Base-by-base conservation (phyloP, 1,140 invertebrate genomes). In the Schmidtea mediterranea region DNA sequence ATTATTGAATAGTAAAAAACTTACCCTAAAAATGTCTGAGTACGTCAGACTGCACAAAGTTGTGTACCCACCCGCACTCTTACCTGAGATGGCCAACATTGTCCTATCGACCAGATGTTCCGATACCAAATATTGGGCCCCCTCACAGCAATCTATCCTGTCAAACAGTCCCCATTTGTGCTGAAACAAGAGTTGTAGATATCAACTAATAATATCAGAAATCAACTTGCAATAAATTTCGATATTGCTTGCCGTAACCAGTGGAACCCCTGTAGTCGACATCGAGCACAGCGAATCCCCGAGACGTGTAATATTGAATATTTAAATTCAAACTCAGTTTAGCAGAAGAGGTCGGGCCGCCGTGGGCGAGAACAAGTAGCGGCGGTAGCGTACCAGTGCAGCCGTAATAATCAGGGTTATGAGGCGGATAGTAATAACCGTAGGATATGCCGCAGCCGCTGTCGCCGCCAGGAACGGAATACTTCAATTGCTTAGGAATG, bases 221-320 rank as follows among this genome's bases (percentile, higher is more conserved):
- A n/a, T 57, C 53, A 36, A 49, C 46, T n/a, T 53, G 47, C 1
- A 64, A 56, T 39, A 53, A 53, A 39, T 62, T 53, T 26, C 62
- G 56, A 53, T 61, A 65, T n/a, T 50, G 43, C 36, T 55, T 56
- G 8, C 62, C 62, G 55, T 59, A 63, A n/a, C 65, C 63, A 9
- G 61, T 63, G 23, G 60, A 63, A 6, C 65, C 65, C 15, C 65
- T 50, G 49, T 67, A 67, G 52, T 67, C 59, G 2, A 67, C 63
- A 55, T 62, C 61, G 8, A 67, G 53, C 2, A 67, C 58, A 10
- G 61, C 65, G 55, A 67, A 59, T 16, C 65, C 65, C 18, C 65
- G 54, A 40, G 56, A 59, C 3, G 65, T 67, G 47, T 59, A 66
- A 53, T 65, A 67, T 55, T 67, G 65, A 16, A 60, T 62, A 43